Base-by-base conservation (phyloP, 2,113 vertebrate genomes). In the Notarius lentiginosus region DNA sequence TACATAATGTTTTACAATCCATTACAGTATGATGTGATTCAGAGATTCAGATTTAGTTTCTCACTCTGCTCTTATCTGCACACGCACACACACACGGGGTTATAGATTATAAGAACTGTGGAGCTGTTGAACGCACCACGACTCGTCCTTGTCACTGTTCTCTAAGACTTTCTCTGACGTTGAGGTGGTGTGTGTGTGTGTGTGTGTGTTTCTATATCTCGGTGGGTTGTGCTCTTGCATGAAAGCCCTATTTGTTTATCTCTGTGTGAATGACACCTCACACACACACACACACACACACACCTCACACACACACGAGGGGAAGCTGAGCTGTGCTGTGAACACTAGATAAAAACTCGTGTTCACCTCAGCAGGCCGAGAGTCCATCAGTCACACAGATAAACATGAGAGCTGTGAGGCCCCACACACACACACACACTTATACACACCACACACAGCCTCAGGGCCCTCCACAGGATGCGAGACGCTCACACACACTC, bases 381-480 rank as follows among this genome's bases (percentile, higher is more conserved):
- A 80, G 79, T 61, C 79, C 79, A 80, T 60, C 79, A 80, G 55
- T 60, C 56, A 80, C 79, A 60, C 27, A 60, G 56, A 80, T 80
- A 80, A 80, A 80, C 30, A 80, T 41, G 56, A 80, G 79, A 60
- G 56, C 79, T n/a, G 5, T 80, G 56, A 80, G 79, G 10, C 77
- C 77, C 53, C 55, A 0, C n/a, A 1, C 77, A 30, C n/a, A 1
- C 77, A 30, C 51, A n/a, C 51, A n/a, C 75, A n/a, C 47, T 2
- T 9, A 60, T 55, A 80, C 77, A 80, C 56, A 41, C 55, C 30
- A 18, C 41, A 56, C 15, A 61, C 79, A 80, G 55, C 79, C 56
- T 80, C n/a, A 61, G 79, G 79, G 79, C 79, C 56, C 79, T 60
- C 56, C 79, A 80, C 79, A 60, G n/a, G 79, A 80, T 80, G 79